Conservation (phyloP, 2,113 vertebrate genomes). For the Ginglymostoma cirratum region DNA sequence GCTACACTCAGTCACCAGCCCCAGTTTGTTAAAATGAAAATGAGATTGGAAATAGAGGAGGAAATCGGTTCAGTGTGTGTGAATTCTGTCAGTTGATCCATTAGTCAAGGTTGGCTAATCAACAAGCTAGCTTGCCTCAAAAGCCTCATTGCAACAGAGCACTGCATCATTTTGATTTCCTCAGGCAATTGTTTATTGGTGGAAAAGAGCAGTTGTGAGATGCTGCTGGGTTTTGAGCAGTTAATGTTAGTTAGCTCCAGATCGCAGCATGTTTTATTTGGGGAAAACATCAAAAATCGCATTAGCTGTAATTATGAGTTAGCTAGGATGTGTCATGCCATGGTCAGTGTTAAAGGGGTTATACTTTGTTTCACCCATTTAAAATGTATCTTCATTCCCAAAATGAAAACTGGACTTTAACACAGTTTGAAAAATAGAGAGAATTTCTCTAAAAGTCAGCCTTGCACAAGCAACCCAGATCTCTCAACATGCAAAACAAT, state of each 20-base stretch:
- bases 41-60: neutral
- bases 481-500: neutral
- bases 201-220: neutral
- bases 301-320: neutral
- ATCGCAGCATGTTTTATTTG: neutral
- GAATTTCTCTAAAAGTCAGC: neutral
- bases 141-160: neutral
- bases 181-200: neutral
- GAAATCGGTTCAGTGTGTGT: neutral
- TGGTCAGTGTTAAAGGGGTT: neutral
- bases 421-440: neutral
- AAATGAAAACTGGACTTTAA: neutral
- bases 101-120: slow-evolving; percentile 20
- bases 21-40: neutral
- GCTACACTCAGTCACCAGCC: neutral
- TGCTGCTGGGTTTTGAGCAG: neutral
- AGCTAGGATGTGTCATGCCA: neutral
- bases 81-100: neutral
- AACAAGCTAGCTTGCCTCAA: neutral
- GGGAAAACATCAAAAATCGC: neutral
- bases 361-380: neutral
- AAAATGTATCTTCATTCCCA: neutral
- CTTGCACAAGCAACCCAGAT: neutral
- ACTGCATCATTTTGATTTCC: neutral
- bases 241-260: neutral